A percentile compares a stretch with the other conserved stretches of the same genome.
These are phyloP conservation scores for Mandrillus leucophaeus DNA, from an alignment of 2,113 vertebrate genomes.

Conservation along the genomic window DNA sequence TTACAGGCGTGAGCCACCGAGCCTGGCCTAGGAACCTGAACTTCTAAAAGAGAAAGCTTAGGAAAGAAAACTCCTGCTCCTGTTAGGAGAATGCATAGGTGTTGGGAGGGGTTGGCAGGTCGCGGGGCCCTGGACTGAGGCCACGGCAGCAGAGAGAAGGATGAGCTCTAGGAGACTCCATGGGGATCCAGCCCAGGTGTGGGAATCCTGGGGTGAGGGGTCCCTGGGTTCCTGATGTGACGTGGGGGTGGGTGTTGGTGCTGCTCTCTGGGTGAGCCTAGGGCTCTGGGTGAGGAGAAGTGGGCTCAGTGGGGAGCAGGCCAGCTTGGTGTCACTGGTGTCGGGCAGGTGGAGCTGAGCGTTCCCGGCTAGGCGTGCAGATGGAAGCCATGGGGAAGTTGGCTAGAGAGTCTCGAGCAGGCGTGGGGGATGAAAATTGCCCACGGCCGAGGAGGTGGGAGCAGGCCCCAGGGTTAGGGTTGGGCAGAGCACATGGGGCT, in stretches of 20 bases:
- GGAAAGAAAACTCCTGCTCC: background rate
- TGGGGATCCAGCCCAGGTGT: background rate
- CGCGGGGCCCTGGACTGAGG: background rate
- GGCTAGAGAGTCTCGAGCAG: background rate
- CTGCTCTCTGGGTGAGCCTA: background rate
- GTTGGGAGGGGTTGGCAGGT: background rate
- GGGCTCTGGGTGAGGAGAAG: background rate
- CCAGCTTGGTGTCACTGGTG: too few relatives aligned
- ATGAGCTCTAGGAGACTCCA: accelerated
- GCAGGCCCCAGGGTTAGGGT: background rate
- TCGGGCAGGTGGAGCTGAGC: background rate
- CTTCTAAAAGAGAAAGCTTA: background rate
- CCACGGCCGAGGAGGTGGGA: background rate
- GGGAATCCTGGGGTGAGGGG: background rate
- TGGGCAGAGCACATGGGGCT: background rate
- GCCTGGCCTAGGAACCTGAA: too few relatives aligned
- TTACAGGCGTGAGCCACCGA: too few relatives aligned
- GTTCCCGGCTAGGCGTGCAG: background rate
- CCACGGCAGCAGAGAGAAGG: background rate
- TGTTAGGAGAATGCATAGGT: background rate
- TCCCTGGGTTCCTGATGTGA: background rate
- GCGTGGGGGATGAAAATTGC: background rate
- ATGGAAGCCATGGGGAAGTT: background rate
- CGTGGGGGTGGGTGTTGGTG: background rate
- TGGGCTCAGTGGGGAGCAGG: background rate